phyloP scores from a whole-genome alignment of 2,888 invertebrate genomes.

The Clepsis dumicolana region DNA sequence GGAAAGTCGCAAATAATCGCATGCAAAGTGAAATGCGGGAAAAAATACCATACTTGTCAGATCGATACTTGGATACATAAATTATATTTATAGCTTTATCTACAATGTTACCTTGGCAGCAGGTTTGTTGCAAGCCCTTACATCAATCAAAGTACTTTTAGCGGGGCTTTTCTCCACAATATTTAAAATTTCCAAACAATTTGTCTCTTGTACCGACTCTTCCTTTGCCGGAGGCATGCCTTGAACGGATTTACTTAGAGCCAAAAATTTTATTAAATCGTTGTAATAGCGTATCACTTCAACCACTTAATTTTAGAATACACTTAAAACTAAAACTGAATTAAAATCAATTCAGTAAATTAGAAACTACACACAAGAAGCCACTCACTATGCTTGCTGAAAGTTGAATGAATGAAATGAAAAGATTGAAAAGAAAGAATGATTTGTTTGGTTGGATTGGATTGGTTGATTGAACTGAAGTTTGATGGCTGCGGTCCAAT shows the following conservation, averaged over 20 bases:
- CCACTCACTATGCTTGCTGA: slow-evolving; percentile 8
- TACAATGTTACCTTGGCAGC: slow-evolving; percentile 85
- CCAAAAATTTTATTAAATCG: slow-evolving; percentile 8
- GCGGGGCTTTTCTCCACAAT: slow-evolving; percentile 80
- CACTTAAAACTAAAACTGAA: slow-evolving; percentile 17
- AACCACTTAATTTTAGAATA: neutral
- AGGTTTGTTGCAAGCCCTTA: slow-evolving; percentile 89
- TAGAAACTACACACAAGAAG: slow-evolving; percentile 12
- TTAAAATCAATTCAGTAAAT: slow-evolving; percentile 10
- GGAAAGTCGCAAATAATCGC: slow-evolving; percentile 22
- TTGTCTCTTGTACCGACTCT: slow-evolving; percentile 78
- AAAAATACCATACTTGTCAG: slow-evolving; percentile 34
- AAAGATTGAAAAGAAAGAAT: too few relatives aligned
- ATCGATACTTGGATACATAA: slow-evolving; percentile 35
- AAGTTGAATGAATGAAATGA: neutral
- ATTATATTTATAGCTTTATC: slow-evolving; percentile 10
- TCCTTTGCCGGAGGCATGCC: slow-evolving; percentile 85
- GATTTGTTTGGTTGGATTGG: too few relatives aligned
- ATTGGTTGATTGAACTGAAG: too few relatives aligned
- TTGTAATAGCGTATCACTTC: slow-evolving; percentile 12
- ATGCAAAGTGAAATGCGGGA: slow-evolving; percentile 39
- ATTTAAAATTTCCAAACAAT: slow-evolving; percentile 80
- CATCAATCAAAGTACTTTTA: slow-evolving; percentile 86
- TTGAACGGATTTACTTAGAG: slow-evolving; percentile 51
- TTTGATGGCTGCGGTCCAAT: neutral